A percentile compares a stretch with the other conserved stretches of the same genome.
Conservation (phyloP, 1,140 invertebrate genomes). For the Panulirus ornatus region DNA sequence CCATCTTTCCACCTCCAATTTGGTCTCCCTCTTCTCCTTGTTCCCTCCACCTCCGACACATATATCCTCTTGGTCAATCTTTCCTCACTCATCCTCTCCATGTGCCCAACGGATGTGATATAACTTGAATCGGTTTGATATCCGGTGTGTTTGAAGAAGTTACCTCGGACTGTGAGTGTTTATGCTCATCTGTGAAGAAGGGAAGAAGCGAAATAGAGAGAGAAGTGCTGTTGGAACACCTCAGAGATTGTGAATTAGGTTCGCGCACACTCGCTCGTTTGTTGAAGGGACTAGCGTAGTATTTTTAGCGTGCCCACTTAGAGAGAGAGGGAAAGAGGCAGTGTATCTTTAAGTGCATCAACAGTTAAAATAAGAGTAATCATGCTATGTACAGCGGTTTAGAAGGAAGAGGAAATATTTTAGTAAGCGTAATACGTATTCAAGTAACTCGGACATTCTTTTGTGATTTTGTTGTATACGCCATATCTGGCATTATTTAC, state of each 20-base stretch:
- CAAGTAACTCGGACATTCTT: background rate
- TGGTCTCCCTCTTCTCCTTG: too few species aligned
- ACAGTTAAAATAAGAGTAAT: background rate
- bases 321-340: constrained; percentile 6
- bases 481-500: background rate
- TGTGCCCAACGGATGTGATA: constrained; percentile 11
- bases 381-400: too few species aligned
- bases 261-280: constrained; percentile 31
- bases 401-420: background rate
- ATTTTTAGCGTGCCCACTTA: constrained; percentile 31
- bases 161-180: background rate
- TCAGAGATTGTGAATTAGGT: constrained; percentile 33
- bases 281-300: constrained; percentile 31
- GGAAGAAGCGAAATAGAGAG: background rate
- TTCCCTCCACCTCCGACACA: too few species aligned
- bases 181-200: background rate
- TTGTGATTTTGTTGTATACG: background rate
- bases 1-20: too few species aligned
- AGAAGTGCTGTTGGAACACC: background rate
- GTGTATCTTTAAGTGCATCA: background rate
- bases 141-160: background rate
- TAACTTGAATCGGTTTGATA: background rate
- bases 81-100: too few species aligned
- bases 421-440: background rate
- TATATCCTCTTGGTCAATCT: too few species aligned